phyloP scores from a whole-genome alignment of 2,797 vertebrate species.

The Ataeniobius toweri region DNA sequence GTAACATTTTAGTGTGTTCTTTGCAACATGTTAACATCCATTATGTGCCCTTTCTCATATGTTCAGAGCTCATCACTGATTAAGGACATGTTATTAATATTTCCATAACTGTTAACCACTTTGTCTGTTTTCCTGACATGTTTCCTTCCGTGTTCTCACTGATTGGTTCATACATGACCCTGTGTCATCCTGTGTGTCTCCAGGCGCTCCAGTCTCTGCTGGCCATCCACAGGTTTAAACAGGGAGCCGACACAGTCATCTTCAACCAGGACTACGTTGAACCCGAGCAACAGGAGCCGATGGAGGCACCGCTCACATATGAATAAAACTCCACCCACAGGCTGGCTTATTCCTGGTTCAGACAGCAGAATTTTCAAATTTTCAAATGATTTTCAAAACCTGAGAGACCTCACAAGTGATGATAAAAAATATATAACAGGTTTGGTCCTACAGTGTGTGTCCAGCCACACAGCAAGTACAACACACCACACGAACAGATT shows the following conservation, averaged over 20 bases:
- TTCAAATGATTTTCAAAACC: no score
- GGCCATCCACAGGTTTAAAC: conserved; percentile 36
- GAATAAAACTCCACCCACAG: conserved; percentile 3
- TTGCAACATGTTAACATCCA: background rate
- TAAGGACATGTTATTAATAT: background rate
- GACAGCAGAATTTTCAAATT: no score
- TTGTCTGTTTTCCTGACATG: background rate
- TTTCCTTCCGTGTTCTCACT: background rate
- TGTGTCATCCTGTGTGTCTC: background rate
- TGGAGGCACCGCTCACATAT: conserved; percentile 8
- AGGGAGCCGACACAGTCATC: conserved; percentile 26
- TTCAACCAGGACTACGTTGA: conserved; percentile 43
- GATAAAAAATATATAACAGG: no score
- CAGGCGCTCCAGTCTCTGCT: conserved; percentile 32
- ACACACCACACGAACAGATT: no score
- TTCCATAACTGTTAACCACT: background rate
- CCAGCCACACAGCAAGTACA: no score
- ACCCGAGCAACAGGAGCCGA: conserved; percentile 24
- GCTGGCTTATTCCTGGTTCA: background rate
- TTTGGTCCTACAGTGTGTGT: no score
- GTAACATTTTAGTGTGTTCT: background rate
- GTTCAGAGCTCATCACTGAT: no score
- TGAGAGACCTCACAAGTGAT: no score
- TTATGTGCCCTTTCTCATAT: no score
- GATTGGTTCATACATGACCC: background rate